Percentiles rank a stretch among this genome's conserved stretches.
phyloP scores from a whole-genome alignment of 2,797 vertebrate species.

The Phataginus tricuspis region DNA sequence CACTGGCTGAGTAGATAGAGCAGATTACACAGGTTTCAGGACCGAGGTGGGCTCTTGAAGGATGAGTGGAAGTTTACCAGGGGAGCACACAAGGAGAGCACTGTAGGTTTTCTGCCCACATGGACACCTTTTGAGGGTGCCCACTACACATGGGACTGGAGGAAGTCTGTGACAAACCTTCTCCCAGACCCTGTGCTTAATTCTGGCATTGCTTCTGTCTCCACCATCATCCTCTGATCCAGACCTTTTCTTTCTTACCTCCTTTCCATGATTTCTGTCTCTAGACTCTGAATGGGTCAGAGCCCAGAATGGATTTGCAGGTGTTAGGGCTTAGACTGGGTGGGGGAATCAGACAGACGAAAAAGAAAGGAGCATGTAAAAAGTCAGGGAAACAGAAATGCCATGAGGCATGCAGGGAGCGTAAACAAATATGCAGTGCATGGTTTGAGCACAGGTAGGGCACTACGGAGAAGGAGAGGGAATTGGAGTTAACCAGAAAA shows the following conservation, averaged over 20 bases:
- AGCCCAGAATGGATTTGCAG: background rate
- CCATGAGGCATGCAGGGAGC: background rate
- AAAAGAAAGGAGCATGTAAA: background rate
- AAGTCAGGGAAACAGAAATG: background rate
- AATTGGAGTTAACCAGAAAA: background rate
- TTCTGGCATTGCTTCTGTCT: background rate
- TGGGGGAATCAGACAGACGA: background rate
- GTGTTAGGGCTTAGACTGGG: background rate
- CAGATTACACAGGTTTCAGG: background rate
- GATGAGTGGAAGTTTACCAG: background rate
- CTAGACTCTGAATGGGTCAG: no score
- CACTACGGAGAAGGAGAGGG: background rate
- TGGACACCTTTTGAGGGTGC: background rate
- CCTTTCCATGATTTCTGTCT: background rate
- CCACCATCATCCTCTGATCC: background rate
- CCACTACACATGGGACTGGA: accelerated
- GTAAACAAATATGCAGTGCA: accelerated
- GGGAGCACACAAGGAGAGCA: no score
- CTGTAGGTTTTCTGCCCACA: background rate
- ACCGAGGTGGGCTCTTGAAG: background rate
- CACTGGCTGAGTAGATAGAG: background rate
- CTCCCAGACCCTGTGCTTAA: background rate
- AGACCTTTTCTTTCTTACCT: background rate
- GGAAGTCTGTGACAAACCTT: background rate
- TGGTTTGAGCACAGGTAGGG: background rate